Evolutionary conservation across 2,888 invertebrate species (phyloP).

Genomic region (Pinctada fucata): DNA sequence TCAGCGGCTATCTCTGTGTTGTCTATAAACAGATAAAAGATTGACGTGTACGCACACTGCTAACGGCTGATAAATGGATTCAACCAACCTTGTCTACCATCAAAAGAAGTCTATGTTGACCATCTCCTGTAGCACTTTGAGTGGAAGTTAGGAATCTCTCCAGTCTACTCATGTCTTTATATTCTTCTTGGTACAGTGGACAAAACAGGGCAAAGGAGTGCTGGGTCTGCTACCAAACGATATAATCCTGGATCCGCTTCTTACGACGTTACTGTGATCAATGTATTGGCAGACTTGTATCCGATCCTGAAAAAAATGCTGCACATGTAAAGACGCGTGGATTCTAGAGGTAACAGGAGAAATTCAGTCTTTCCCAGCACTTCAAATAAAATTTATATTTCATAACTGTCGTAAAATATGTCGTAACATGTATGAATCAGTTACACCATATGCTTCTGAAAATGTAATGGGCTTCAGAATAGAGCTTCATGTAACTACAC

Average conservation of each 20-base stretch:
- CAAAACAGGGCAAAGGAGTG: constrained; percentile 79
- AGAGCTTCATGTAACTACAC: too few species aligned
- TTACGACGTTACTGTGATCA: constrained; percentile 85
- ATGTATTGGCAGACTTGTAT: constrained; percentile 85
- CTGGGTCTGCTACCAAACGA: constrained; percentile 83
- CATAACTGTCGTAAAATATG: too few species aligned
- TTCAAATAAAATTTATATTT: too few species aligned
- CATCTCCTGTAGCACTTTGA: constrained; percentile 96
- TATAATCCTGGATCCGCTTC: constrained; percentile 85
- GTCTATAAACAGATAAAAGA: constrained; percentile 47
- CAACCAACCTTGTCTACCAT: constrained; percentile 82
- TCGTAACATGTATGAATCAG: too few species aligned
- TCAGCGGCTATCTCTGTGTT: constrained; percentile 59
- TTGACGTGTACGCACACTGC: constrained; percentile 38
- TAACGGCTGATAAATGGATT: constrained; percentile 49
- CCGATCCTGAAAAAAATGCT: constrained; percentile 32
- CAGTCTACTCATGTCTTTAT: constrained; percentile 86
- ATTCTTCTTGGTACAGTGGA: constrained; percentile 94
- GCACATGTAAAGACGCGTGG: neutral
- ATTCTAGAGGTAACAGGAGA: too few species aligned
- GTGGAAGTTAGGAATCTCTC: constrained; percentile 83
- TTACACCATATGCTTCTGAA: too few species aligned
- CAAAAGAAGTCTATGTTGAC: constrained; percentile 90
- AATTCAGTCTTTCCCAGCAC: too few species aligned
- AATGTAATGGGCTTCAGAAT: too few species aligned